These are phyloP conservation scores for Pterocles orientalis DNA, from an alignment of 2,113 vertebrate genomes.

Conservation along the genomic window DNA sequence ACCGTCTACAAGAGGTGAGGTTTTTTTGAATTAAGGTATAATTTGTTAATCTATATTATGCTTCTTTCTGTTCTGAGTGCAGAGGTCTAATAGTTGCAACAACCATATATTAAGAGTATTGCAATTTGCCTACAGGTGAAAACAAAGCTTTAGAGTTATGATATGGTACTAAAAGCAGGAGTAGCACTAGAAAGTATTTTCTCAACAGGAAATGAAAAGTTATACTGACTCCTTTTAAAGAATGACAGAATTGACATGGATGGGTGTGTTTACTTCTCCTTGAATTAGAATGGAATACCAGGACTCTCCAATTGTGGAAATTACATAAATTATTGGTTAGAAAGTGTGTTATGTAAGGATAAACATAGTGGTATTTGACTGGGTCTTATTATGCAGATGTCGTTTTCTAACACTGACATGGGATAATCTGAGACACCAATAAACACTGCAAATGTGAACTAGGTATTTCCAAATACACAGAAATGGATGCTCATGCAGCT, in stretches of 20 bases:
- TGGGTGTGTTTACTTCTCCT: neutral
- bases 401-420: neutral
- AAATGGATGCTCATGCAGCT: neutral
- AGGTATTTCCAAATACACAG: neutral
- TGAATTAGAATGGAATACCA: neutral
- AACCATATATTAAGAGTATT: neutral
- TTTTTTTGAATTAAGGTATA: neutral
- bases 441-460: neutral
- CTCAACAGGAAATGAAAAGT: neutral
- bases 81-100: neutral
- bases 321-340: neutral
- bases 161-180: neutral
- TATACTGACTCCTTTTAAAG: neutral
- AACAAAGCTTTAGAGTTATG: neutral
- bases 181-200: neutral
- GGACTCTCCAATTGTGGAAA: neutral
- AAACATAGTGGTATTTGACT: neutral
- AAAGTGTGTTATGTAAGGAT: neutral
- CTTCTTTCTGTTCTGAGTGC: neutral
- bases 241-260: neutral
- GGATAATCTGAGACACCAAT: neutral
- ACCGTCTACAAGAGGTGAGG: constrained; percentile 94
- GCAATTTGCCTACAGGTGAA: neutral
- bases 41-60: neutral
- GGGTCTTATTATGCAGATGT: neutral